These are phyloP conservation scores for Hirtodrosophila confusa DNA, from an alignment of 2,888 invertebrate genomes.

Conservation along the genomic window DNA sequence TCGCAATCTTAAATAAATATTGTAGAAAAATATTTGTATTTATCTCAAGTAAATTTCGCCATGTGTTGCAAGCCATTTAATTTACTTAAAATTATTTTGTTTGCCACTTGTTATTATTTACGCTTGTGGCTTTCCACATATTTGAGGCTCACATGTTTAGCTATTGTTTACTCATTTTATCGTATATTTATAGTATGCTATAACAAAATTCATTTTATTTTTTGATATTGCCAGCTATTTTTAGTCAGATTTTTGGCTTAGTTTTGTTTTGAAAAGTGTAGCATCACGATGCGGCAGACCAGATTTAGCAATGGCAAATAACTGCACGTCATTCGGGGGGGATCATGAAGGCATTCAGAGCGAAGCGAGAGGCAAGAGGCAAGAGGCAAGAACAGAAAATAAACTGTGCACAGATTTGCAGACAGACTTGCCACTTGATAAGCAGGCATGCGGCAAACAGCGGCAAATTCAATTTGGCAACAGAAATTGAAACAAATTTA, in stretches of 20 bases:
- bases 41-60: constrained; percentile 18
- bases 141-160: constrained; percentile 8
- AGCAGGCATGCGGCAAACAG: constrained; percentile 63
- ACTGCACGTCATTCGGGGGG: constrained; percentile 52
- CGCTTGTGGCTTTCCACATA: constrained; percentile 17
- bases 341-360: constrained; percentile 49
- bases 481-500: constrained; percentile 13
- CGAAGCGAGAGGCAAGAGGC: constrained; percentile 15
- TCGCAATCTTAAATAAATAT: neutral
- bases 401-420: constrained; percentile 22
- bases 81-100: constrained; percentile 28
- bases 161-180: constrained; percentile 28
- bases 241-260: constrained; percentile 49
- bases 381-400: neutral
- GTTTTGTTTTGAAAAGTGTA: constrained; percentile 46
- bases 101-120: constrained; percentile 11
- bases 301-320: constrained; percentile 57
- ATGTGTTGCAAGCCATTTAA: constrained; percentile 29
- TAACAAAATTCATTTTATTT: constrained; percentile 53
- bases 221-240: constrained; percentile 61
- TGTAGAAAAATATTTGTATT: constrained; percentile 9
- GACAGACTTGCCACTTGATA: constrained; percentile 46
- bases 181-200: constrained; percentile 17
- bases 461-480: constrained; percentile 49
- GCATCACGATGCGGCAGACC: constrained; percentile 50